Evolutionary conservation across 1,140 invertebrate genomes (phyloP).

Genomic region (Sycophaga agraensis): DNA sequence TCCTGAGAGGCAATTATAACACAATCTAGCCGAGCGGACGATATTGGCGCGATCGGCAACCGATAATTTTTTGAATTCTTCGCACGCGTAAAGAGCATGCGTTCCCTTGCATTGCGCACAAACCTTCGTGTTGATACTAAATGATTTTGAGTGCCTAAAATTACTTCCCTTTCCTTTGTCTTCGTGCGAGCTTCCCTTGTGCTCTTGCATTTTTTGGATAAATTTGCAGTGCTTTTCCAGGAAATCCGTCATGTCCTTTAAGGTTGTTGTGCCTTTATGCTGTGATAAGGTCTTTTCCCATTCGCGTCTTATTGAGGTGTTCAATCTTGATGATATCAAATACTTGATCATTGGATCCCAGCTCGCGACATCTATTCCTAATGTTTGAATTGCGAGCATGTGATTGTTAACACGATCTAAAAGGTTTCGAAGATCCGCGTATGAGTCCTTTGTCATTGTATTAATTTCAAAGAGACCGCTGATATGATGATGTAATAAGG

Average conservation of each 20-base stretch:
- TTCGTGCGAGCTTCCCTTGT: neutral
- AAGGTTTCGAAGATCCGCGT: slow-evolving; percentile 21
- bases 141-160: neutral
- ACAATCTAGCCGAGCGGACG: neutral
- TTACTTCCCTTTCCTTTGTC: neutral
- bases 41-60: neutral
- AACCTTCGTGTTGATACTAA: neutral
- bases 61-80: neutral
- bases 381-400: slow-evolving; percentile 18
- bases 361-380: slow-evolving; percentile 17
- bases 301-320: slow-evolving; percentile 18
- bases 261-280: neutral
- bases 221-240: slow-evolving; percentile 11
- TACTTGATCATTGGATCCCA: slow-evolving; percentile 32
- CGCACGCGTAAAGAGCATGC: slow-evolving; percentile 1
- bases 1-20: neutral
- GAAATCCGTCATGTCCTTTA: slow-evolving; percentile 1
- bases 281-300: slow-evolving; percentile 21
- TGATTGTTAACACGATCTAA: slow-evolving; percentile 28
- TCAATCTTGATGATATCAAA: slow-evolving; percentile 28
- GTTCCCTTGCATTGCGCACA: neutral
- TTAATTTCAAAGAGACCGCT: slow-evolving; percentile 26
- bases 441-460: slow-evolving; percentile 21
- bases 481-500: slow-evolving; percentile 34
- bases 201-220: neutral